phyloP scores from a whole-genome alignment of 2,797 vertebrate genomes.

The Cryptoprocta ferox region DNA sequence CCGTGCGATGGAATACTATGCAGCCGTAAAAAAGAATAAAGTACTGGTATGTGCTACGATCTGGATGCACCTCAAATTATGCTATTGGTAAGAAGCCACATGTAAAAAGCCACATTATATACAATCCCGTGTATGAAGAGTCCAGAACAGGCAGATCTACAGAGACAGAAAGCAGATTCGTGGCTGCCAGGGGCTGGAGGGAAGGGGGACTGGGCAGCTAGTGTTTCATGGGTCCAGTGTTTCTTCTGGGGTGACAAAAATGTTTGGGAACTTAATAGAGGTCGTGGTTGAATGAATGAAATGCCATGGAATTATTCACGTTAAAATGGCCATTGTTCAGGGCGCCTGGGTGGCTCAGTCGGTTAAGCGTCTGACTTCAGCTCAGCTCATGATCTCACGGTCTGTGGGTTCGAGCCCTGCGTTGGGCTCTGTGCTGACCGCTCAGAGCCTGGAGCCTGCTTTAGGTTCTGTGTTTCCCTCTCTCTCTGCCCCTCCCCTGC shows the following conservation, averaged over 20 bases:
- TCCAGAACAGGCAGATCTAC: background rate
- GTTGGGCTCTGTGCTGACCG: no score
- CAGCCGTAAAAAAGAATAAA: background rate
- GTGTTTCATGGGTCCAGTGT: background rate
- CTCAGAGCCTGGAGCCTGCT: no score
- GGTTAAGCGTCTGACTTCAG: no score
- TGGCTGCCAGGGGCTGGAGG: background rate
- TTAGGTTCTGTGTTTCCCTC: no score
- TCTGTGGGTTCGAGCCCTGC: no score
- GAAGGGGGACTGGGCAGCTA: background rate
- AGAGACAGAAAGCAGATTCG: background rate
- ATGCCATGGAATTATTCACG: background rate
- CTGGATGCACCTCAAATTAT: background rate
- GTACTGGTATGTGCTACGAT: fast-evolving
- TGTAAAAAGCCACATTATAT: background rate
- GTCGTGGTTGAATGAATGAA: background rate
- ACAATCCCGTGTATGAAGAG: background rate
- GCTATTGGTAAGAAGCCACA: background rate
- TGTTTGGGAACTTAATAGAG: background rate
- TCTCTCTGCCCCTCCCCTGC: no score
- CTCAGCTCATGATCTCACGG: no score
- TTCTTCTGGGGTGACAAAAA: background rate
- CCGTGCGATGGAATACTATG: background rate
- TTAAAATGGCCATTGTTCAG: background rate
- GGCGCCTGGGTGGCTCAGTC: no score